phyloP scores from a whole-genome alignment of 2,113 vertebrate genomes.

The Garra rufa region DNA sequence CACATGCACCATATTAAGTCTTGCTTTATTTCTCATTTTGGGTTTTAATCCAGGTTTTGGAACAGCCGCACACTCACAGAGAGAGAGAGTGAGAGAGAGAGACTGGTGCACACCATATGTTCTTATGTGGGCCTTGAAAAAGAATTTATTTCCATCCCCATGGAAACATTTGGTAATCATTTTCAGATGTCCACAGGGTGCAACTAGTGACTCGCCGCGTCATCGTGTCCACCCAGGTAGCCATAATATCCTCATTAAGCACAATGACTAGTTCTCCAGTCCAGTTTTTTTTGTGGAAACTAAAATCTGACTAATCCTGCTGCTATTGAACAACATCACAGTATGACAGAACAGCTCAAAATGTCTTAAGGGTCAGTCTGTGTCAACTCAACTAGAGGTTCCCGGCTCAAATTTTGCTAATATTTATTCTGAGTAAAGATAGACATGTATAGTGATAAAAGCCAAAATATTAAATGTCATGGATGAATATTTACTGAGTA shows the following conservation, averaged over 20 bases:
- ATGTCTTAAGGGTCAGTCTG: no score
- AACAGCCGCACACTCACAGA: not conserved
- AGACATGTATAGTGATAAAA: no score
- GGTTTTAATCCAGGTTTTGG: not conserved
- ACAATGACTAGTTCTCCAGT: not conserved
- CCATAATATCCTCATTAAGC: not conserved
- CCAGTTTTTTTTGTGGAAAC: not conserved
- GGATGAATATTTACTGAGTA: no score
- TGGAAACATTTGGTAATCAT: constrained; percentile 64
- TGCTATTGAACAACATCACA: not conserved
- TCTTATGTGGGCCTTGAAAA: constrained; percentile 52
- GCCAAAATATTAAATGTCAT: no score
- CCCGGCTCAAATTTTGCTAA: no score
- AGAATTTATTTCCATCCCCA: constrained; percentile 63
- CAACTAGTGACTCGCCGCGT: not conserved
- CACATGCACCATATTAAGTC: not conserved
- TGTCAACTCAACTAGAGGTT: no score
- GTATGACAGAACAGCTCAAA: not conserved
- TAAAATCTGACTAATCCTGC: no score
- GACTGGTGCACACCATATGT: constrained; percentile 66
- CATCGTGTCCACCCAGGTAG: not conserved
- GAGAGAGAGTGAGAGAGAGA: constrained; percentile 31
- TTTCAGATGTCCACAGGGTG: constrained; percentile 67
- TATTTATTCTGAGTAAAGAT: no score
- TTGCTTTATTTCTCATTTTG: not conserved